These are phyloP conservation scores for Cydia splendana DNA, from an alignment of 1,140 invertebrate species.

Conservation along the genomic window DNA sequence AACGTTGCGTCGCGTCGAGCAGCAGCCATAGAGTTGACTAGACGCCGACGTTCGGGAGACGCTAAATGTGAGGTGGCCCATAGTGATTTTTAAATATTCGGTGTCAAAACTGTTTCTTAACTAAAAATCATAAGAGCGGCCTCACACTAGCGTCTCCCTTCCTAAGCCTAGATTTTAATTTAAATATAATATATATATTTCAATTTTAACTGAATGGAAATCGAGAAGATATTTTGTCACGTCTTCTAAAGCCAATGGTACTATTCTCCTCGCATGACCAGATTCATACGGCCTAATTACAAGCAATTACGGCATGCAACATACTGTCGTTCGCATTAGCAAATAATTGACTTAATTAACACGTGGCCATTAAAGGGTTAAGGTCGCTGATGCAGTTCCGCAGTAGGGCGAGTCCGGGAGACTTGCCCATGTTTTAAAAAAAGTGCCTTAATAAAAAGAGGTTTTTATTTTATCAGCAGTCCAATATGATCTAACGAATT, in stretches of 20 bases:
- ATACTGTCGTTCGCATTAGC: slow-evolving; percentile 27
- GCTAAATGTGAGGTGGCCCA: no score
- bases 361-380: slow-evolving; percentile 28
- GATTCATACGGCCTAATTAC: slow-evolving; percentile 19
- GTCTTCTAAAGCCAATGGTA: neutral
- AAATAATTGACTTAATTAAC: slow-evolving; percentile 22
- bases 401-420: neutral
- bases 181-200: no score
- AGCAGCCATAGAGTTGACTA: no score
- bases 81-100: no score
- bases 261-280: neutral
- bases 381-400: slow-evolving; percentile 23
- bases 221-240: no score
- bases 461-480: neutral
- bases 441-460: neutral
- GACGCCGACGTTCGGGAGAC: no score
- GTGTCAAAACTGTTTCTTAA: no score
- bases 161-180: no score
- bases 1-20: no score
- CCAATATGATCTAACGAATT: neutral
- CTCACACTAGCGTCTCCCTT: no score
- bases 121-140: no score
- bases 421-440: neutral
- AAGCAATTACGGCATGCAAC: slow-evolving; percentile 24
- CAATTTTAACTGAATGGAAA: no score